Base-by-base conservation (phyloP, 2,888 invertebrate species). In the Beris morrisii region DNA sequence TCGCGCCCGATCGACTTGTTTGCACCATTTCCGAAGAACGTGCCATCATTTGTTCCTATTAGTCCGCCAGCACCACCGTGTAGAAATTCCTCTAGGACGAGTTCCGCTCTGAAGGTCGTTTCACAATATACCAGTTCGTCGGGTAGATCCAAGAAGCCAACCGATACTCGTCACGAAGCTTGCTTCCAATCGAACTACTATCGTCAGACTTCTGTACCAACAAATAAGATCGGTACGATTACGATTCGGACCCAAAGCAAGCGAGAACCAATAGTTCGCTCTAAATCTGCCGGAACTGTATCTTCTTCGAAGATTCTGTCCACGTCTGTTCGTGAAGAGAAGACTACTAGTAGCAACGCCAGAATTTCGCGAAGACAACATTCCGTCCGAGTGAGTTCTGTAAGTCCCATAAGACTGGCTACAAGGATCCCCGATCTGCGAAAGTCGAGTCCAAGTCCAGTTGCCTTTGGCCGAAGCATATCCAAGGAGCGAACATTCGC, bases 41-140 rank as follows among this genome's bases (percentile, higher is more conserved):
- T 85, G 64, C 86, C 87, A 64, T 86, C 87, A 43, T 81, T 84
- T 72, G 78, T 84, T 66, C 81, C 80, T 65, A 74, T 83, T 50
- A 79, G 82, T 73, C 87, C 90, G 13, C 59, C 92, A 0, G 88
- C 89, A 1, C 88, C 91, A 12, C 93, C 93, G 0, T 84, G 87
- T 76, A 85, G 93, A 72, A 85, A 86, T 70, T 92, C 92, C 0
- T 92, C 92, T 0, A 86, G 86, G 73, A 74, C 74, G 1, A 91
- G 87, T 73, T 85, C 86, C 66, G 89, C 90, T 3, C 80, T 91
- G 9, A 84, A 85, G 74, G 77, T 90, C 55, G 86, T 88, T 12
- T 65, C 65, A 13, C 22, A 54, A 7, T 52, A 61, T 38, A 46
- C 30, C 52, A 65, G 67, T 7, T 85, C 87, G 1, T 84, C 70